Conservation (phyloP, 2,888 invertebrate genomes). For the Dexiosoma caninum region DNA sequence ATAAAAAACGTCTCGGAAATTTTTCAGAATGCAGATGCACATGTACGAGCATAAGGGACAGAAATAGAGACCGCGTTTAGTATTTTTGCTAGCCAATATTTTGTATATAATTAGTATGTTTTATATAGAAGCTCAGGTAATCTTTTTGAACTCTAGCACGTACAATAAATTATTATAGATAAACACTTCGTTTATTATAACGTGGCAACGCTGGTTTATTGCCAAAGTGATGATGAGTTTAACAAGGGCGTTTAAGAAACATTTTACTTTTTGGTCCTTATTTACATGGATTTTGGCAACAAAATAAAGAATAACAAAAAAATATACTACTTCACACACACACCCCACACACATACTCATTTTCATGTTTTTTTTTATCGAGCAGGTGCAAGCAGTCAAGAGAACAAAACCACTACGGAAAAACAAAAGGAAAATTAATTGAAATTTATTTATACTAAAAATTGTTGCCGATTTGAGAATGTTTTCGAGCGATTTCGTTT, state of each 20-base stretch:
- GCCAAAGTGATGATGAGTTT: conserved; percentile 48
- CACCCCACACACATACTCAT: neutral
- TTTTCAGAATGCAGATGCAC: too few relatives aligned
- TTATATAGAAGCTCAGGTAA: too few relatives aligned
- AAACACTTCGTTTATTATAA: too few relatives aligned
- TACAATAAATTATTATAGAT: too few relatives aligned
- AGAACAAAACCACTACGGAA: conserved; percentile 6
- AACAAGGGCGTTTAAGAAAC: conserved; percentile 54
- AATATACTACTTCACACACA: conserved; percentile 9
- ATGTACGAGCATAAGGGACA: too few relatives aligned
- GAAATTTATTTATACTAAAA: neutral
- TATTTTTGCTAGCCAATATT: too few relatives aligned
- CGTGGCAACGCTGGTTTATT: conserved; percentile 15
- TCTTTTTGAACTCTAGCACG: too few relatives aligned
- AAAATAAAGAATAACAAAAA: conserved; percentile 35
- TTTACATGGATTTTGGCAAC: conserved; percentile 30
- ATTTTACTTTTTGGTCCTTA: conserved; percentile 6
- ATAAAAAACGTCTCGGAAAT: too few relatives aligned
- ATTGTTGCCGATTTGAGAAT: neutral
- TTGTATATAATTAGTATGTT: too few relatives aligned
- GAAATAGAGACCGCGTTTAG: too few relatives aligned
- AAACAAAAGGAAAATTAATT: conserved; percentile 30
- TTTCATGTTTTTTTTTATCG: neutral
- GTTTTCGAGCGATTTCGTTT: neutral
- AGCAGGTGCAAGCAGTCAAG: conserved; percentile 13